A percentile compares a stretch with the other conserved stretches of the same genome.
phyloP scores from a whole-genome alignment of 53 echinoderm and acorn worm species.

The Actinopyga echinites region DNA sequence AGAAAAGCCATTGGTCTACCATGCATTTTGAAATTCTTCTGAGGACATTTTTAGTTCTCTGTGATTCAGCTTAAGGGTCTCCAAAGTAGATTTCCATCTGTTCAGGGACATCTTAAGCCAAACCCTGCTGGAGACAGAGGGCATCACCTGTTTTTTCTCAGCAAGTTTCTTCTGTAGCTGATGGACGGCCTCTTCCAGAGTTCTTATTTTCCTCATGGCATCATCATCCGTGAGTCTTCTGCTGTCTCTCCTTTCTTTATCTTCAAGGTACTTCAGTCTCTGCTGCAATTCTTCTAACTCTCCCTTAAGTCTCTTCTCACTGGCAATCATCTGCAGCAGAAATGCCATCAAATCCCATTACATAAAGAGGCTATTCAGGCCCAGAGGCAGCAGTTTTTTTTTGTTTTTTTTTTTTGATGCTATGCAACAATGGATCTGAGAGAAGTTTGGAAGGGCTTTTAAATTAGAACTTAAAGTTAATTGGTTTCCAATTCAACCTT shows the following conservation, averaged over 20 bases:
- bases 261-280: constrained; percentile 88
- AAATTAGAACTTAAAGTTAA: no score
- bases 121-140: background rate
- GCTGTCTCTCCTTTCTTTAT: constrained; percentile 85
- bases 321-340: constrained; percentile 70
- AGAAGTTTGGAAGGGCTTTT: no score
- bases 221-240: constrained; percentile 89
- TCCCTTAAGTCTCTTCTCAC: constrained; percentile 73
- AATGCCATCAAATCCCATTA: no score
- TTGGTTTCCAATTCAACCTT: no score
- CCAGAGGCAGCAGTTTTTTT: no score
- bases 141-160: constrained; percentile 86
- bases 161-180: constrained; percentile 97
- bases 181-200: constrained; percentile 82
- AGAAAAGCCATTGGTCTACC: no score
- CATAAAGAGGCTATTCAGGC: no score
- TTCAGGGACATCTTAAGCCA: background rate
- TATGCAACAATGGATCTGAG: no score
- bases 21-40: no score
- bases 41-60: no score
- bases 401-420: no score
- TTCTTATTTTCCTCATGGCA: constrained; percentile 84
- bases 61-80: background rate
- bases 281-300: constrained; percentile 84
- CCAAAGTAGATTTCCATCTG: background rate